Percentiles rank a stretch among this genome's conserved stretches.
phyloP scores from a whole-genome alignment of 2,113 vertebrate species.

The Zosterops japonicus region DNA sequence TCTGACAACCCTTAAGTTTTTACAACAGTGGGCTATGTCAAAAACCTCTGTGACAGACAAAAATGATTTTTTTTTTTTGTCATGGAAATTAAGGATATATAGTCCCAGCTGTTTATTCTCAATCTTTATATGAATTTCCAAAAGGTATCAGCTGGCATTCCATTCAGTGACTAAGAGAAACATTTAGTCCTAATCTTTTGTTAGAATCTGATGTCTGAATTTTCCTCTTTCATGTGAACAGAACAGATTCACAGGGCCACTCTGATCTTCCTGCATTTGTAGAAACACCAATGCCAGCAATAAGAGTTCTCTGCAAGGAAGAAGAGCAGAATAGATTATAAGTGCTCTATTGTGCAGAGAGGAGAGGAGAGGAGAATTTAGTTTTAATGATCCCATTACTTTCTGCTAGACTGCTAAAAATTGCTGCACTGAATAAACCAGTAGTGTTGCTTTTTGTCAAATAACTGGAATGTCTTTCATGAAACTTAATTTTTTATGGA shows the following conservation, averaged over 20 bases:
- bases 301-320: not conserved
- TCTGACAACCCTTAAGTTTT: not conserved
- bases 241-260: not conserved
- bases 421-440: not conserved
- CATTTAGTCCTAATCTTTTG: not conserved
- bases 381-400: constrained; percentile 44
- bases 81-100: not conserved
- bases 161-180: not conserved
- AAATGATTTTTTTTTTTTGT: not conserved
- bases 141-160: not conserved
- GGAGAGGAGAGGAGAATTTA: constrained; percentile 7
- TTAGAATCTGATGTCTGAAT: not conserved
- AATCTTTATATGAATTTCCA: not conserved
- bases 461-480: not conserved
- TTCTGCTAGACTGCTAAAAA: not conserved
- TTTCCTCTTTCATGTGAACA: not conserved
- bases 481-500: not conserved
- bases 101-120: not conserved
- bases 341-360: not conserved
- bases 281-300: not conserved
- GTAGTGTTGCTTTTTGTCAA: not conserved
- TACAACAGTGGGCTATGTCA: not conserved
- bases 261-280: not conserved
- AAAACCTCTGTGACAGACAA: not conserved
- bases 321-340: not conserved